phyloP scores from a whole-genome alignment of 1,140 invertebrate species.

The Bathynomus jamesi region DNA sequence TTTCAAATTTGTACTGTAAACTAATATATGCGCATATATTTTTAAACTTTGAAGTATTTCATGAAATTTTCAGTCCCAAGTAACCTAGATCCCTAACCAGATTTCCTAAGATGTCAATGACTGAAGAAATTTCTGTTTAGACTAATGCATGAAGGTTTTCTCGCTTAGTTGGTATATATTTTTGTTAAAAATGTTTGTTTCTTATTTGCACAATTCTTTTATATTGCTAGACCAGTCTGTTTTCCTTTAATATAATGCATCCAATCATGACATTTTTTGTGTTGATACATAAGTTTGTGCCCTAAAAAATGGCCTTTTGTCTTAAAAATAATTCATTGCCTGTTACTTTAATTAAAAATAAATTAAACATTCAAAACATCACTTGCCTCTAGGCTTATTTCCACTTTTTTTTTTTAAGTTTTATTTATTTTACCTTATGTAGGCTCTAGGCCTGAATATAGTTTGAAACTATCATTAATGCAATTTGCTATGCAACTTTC shows the following conservation, averaged over 20 bases:
- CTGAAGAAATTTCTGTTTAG: too few species aligned
- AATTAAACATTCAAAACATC: neutral
- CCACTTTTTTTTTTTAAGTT: neutral
- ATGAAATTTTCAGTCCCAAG: neutral
- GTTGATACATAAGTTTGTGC: neutral
- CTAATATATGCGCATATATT: neutral
- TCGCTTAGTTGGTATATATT: too few species aligned
- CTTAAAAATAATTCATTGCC: neutral
- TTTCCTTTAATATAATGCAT: too few species aligned
- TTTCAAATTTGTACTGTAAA: neutral
- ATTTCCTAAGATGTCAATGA: neutral
- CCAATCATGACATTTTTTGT: too few species aligned
- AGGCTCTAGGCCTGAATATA: neutral
- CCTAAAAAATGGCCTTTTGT: neutral
- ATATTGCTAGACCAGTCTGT: too few species aligned
- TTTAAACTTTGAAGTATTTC: neutral
- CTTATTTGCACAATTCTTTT: too few species aligned
- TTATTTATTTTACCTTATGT: too few species aligned
- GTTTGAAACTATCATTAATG: neutral
- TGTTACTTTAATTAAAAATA: neutral
- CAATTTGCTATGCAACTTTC: neutral
- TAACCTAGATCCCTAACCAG: neutral
- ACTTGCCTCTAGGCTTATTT: neutral
- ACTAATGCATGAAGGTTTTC: too few species aligned
- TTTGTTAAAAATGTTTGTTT: neutral